Evolutionary conservation across 2,888 invertebrate species (phyloP), one percentile per base, ranked within the genome.

Genomic region (Drosophila niveifrons): DNA sequence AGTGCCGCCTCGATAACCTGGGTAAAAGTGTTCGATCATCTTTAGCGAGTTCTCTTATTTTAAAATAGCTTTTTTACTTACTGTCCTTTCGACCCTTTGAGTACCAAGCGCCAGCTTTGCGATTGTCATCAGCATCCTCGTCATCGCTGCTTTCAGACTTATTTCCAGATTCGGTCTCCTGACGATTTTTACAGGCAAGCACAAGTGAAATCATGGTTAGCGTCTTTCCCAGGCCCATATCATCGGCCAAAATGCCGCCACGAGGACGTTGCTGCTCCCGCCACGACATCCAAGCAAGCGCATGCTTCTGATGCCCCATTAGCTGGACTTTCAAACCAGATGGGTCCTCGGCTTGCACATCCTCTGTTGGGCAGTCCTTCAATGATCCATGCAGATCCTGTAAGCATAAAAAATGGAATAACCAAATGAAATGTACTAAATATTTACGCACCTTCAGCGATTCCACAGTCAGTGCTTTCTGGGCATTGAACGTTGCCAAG

Each of bases 281-380:
- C 98, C 98, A 98, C 17, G 94, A 88, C 85, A 99, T 93, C 98
- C 98, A 99, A 10, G 96, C 94, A 0, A 99, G 92, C 0, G 97
- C 98, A 85, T 96, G 95, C 74, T 94, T 94, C 92, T 98, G 98
- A 92, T 98, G 98, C 9, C 94, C 93, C 96, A 98, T 96, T 3
- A 98, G 93, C 8, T 92, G 72, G 0, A 96, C 93, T 85, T 93
- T 94, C 0, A 98, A 91, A 0, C 94, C 95, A 29, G 90, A 88
- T 0, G 97, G 96, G 76, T 95, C 94, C 8, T 93, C 91, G 0
- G 94, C 95, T 28, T 93, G 90, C 9, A 94, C 92, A 64, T 94
- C 90, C 77, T 95, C 95, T 0, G 92, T 88, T 0, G 97, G 97
- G 34, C 96, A 94, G 0, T 94, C 94, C 44, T 94, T 94, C 7